Base-by-base conservation (phyloP, 2,113 vertebrate genomes). In the Atlantisia rogersi region DNA sequence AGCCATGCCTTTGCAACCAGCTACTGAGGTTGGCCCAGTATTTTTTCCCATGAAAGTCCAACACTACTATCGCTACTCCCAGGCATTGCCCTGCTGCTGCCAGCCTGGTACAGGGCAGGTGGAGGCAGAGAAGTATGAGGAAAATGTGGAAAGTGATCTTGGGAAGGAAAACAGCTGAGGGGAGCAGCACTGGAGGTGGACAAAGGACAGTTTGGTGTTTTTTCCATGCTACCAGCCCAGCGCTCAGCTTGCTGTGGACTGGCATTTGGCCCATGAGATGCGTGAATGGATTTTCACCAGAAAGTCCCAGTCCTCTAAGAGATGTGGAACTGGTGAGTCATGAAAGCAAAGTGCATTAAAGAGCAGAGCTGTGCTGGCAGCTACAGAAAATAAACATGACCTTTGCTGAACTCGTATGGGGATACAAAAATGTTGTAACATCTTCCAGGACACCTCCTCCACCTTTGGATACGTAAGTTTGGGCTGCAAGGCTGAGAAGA, bases 21-120 rank as follows among this genome's bases (percentile, higher is more conserved):
- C 29, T 78, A 52, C 68, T 0, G 0, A 92, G 26, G 21, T 25
- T 9, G 13, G 69, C 37, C 22, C 10, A 20, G 0, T 26, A 44
- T 4, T 59, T 63, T 68, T 75, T 64, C 39, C 42, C 48, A 39
- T 19, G 9, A 11, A 79, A 85, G 11, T 62, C 58, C 62, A 44
- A 50, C 25, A 15, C 5, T 17, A 20, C 18, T 19, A n/a, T 2
- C 5, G 7, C n/a, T 78, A 15, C 16, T 62, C 19, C 42, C 31
- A 79, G 17, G 29, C 2, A 2, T 1, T 71, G 62, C 16, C 22
- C 29, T 25, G 3, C 50, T 77, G 68, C 68, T 96, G 69, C n/a
- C 88, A 78, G 56, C 29, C 56, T 55, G 55, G n/a, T 22, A 25
- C 31, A 22, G 55, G 59, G 50, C 63, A 77, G 50, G 37, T 3